Conservation (phyloP, 2,113 vertebrate species). For the Channa argus region DNA sequence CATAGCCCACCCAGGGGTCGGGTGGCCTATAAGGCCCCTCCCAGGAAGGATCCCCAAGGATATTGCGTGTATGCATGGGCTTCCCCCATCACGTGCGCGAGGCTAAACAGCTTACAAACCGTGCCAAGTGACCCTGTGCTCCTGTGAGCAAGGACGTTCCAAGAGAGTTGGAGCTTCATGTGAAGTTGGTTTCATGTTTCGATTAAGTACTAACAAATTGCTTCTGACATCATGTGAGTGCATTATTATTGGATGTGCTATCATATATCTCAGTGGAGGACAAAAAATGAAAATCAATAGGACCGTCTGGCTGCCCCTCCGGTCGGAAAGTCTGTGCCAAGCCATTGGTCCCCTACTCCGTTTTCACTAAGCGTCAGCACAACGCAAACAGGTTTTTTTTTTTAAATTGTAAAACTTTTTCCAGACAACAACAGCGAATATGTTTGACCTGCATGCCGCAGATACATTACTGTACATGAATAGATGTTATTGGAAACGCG, state of each 20-base stretch:
- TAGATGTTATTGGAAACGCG: neutral
- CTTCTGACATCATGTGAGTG: conserved; percentile 46
- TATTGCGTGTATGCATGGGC: conserved; percentile 52
- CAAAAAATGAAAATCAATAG: conserved; percentile 60
- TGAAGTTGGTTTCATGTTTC: conserved; percentile 42
- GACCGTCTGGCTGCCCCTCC: conserved; percentile 52
- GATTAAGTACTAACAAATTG: conserved; percentile 51
- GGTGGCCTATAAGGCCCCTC: conserved; percentile 16
- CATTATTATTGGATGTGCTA: conserved; percentile 42
- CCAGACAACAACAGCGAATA: neutral
- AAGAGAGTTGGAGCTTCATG: conserved; percentile 9
- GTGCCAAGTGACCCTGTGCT: conserved; percentile 43
- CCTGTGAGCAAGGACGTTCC: conserved; percentile 22
- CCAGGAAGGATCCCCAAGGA: conserved; percentile 57
- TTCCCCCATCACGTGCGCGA: conserved; percentile 53
- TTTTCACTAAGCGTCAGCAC: conserved; percentile 5
- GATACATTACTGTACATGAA: neutral
- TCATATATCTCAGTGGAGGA: conserved; percentile 46
- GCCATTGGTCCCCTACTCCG: neutral
- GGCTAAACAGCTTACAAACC: conserved; percentile 52
- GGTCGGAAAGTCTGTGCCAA: conserved; percentile 39
- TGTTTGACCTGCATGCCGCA: neutral
- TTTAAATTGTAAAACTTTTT: conserved; percentile 27
- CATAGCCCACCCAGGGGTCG: conserved; percentile 11
- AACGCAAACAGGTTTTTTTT: neutral